These are phyloP conservation scores for Drosophila oshimai DNA, from an alignment of 1,140 invertebrate genomes.

Conservation along the genomic window DNA sequence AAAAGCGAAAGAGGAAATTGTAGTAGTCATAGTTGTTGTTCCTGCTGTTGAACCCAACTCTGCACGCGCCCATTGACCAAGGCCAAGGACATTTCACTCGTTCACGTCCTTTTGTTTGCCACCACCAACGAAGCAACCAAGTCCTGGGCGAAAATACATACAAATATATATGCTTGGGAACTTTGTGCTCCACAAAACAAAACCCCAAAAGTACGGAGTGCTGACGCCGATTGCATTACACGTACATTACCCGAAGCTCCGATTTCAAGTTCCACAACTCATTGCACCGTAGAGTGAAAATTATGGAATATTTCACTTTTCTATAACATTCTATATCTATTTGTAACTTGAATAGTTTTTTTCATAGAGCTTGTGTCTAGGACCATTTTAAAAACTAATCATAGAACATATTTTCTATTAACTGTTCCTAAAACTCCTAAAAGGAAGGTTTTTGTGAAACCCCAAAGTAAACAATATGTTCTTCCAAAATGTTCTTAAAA, in stretches of 20 bases:
- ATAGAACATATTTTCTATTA: too few species aligned
- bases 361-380: too few species aligned
- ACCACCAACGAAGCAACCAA: constrained; percentile 16
- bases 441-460: too few species aligned
- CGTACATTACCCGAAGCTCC: not conserved
- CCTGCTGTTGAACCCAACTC: constrained; percentile 5
- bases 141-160: constrained; percentile 51
- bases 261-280: not conserved
- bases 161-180: constrained; percentile 9
- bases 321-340: not conserved
- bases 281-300: not conserved
- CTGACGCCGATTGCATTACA: constrained; percentile 37
- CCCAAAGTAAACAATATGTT: too few species aligned
- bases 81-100: constrained; percentile 63
- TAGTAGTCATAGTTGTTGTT: constrained; percentile 36
- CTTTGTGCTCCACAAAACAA: not conserved
- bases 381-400: too few species aligned
- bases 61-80: constrained; percentile 49
- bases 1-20: constrained; percentile 56
- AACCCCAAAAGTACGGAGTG: constrained; percentile 2
- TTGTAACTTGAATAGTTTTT: too few species aligned
- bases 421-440: too few species aligned
- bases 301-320: not conserved
- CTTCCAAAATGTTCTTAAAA: too few species aligned
- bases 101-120: too few species aligned